Evolutionary conservation across 2,113 vertebrate genomes (phyloP), one percentile per base, ranked within the genome.

Genomic region (Phalacrocorax aristotelis): DNA sequence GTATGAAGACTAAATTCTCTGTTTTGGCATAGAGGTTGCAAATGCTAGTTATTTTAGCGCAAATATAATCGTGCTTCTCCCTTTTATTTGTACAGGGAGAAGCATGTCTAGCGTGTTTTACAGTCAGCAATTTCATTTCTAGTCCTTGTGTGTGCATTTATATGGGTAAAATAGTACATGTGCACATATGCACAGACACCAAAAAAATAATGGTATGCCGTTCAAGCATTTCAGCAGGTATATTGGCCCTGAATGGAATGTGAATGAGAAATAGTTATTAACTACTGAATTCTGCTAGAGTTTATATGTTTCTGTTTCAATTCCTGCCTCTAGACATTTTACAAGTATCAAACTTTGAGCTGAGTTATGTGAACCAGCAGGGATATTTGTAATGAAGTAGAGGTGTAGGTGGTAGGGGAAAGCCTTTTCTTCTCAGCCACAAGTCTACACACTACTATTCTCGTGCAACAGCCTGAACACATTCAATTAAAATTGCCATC

Each of bases 301-400:
- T 64, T 27, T 77, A 8, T 46, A 19, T 25, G 27, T 57, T 87
- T 76, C 74, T 89, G 57, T 77, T 72, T 91, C 77, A 85, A 0
- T 82, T 92, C 65, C 58, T 78, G 48, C 65, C 61, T 88, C 23
- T 72, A 48, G 83, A 61, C 17, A 5, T 38, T 60, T 61, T 95
- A 77, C 69, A 92, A 62, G 61, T 64, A 40, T 89, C 83, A 75
- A 5, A 84, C 30, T 64, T 69, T 49, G 69, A 89, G 89, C 48
- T n/a, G 51, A 92, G 76, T 34, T 90, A 30, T 71, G 83, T 75
- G 69, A 95, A 57, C 49, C 87, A 89, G 89, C 87, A 57, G 93
- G 92, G 81, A 55, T 92, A 32, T 82, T 75, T 91, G 77, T 95
- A 93, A 96, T 93, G 94, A 93, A 93, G 74, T 81, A 38, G 49